These are phyloP conservation scores for Troglohyphantes excavatus DNA, from an alignment of 2,888 invertebrate species.

Conservation along the genomic window DNA sequence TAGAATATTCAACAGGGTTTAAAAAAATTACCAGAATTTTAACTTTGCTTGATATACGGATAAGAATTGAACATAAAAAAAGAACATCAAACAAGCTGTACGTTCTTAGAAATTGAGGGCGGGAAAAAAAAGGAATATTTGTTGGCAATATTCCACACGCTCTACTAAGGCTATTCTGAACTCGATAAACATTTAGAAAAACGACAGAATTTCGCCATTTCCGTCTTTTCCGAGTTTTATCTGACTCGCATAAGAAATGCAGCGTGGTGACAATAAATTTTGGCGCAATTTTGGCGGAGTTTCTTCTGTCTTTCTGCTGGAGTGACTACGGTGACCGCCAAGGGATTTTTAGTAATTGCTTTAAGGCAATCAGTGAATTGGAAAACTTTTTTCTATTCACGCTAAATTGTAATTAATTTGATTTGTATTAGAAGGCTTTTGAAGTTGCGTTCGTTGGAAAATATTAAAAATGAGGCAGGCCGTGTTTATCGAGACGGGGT, in stretches of 20 bases:
- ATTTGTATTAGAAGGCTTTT: no score
- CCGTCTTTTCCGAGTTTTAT: slow-evolving; percentile 7
- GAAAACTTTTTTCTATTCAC: not conserved
- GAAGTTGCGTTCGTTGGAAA: no score
- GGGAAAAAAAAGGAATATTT: not conserved
- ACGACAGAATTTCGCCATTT: slow-evolving; percentile 36
- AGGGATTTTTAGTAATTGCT: not conserved
- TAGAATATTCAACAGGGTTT: slow-evolving; percentile 61
- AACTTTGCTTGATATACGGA: not conserved
- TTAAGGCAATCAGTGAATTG: slow-evolving; percentile 7
- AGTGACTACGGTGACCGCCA: not conserved
- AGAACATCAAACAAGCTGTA: not conserved
- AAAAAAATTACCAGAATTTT: not conserved
- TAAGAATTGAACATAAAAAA: not conserved
- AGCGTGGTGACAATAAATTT: not conserved
- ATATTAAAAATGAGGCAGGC: no score
- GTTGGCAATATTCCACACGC: slow-evolving; percentile 66
- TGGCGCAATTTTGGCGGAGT: slow-evolving; percentile 5
- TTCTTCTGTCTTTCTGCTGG: not conserved
- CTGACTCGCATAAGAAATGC: slow-evolving; percentile 7
- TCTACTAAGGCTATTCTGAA: slow-evolving; percentile 30
- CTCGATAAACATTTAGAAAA: slow-evolving; percentile 57
- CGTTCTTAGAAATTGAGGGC: slow-evolving; percentile 5
- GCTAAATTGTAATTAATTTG: no score
- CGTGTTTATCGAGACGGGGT: no score